phyloP scores from a whole-genome alignment of 2,888 invertebrate species.

The Rhingia rostrata region DNA sequence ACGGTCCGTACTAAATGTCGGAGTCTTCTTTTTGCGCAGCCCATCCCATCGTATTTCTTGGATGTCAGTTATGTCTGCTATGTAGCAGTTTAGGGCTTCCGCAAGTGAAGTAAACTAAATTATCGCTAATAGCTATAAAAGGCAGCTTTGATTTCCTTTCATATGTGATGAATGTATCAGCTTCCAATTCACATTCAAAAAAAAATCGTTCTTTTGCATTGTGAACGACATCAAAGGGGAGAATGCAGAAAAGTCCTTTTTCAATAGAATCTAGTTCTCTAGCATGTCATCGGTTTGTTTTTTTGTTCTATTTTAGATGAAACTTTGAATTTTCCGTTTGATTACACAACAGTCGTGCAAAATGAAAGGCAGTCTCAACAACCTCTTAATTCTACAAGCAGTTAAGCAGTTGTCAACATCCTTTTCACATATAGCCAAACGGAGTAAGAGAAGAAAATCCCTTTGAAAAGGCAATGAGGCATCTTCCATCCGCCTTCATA shows the following conservation, averaged over 20 bases:
- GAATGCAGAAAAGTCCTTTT: background rate
- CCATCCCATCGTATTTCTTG: too few relatives aligned
- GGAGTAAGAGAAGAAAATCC: slow-evolving; percentile 34
- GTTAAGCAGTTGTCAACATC: slow-evolving; percentile 61
- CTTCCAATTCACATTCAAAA: too few relatives aligned
- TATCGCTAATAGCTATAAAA: too few relatives aligned
- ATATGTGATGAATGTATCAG: background rate
- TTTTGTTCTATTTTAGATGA: background rate
- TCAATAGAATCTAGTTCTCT: slow-evolving; percentile 1
- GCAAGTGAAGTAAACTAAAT: too few relatives aligned
- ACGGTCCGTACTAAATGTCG: too few relatives aligned
- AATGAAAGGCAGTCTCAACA: slow-evolving; percentile 65
- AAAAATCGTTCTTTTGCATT: too few relatives aligned
- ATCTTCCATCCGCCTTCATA: background rate
- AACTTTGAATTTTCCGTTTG: slow-evolving; percentile 55
- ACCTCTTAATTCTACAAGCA: slow-evolving; percentile 65
- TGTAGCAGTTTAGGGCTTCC: too few relatives aligned
- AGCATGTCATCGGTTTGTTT: slow-evolving; percentile 5
- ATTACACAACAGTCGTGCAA: slow-evolving; percentile 54
- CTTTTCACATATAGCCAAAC: slow-evolving; percentile 27
- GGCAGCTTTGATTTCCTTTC: background rate
- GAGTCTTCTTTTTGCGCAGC: too few relatives aligned
- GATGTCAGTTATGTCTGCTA: too few relatives aligned
- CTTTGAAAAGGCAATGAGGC: slow-evolving; percentile 55
- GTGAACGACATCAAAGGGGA: too few relatives aligned